Base-by-base conservation (phyloP, 1,140 invertebrate genomes). In the Drosophila pruinosa region DNA sequence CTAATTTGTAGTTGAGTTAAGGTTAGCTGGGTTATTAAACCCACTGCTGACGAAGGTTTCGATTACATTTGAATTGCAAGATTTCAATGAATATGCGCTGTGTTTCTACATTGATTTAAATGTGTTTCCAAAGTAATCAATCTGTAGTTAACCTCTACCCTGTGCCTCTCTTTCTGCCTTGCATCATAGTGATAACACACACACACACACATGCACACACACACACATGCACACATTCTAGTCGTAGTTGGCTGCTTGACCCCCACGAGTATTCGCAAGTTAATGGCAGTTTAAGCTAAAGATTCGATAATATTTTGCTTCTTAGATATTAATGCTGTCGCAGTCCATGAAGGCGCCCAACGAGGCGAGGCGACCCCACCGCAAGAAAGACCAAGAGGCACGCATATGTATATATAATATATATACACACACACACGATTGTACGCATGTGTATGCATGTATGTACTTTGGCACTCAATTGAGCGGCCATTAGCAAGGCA, bases 391-490 rank as follows among this genome's bases (percentile, higher is more conserved):
- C 63, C 48, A 70, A 45, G 28, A 28, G 10, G 15, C 17, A 34
- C 50, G 10, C 50, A 53, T 24, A 59, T 19, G 28, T n/a, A 28
- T 15, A 54, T 17, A 45, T 31, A 63, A 59, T 19, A 38, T n/a
- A 28, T 15, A 54, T 17, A 45, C 39, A 63, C 12, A 39, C 14
- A 65, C n/a, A 50, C 19, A 14, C 6, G 34, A 12, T 34, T 50
- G 31, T 14, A 12, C 56, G 53, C n/a, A 53, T 28, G 54, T 14
- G 14, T 48, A 34, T 43, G 41, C 43, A 34, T 41, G 62, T 43
- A 61, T 86, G 80, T 85, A 81, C 81, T 85, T 85, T 85, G 82
- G 81, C 82, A 85, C 81, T 81, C 81, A 85, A 85, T 85, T 85
- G 81, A 85, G 81, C 81, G 78, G 69, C 80, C 80, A 85, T 85